These are phyloP conservation scores for Sebastes minor DNA, from an alignment of 2,797 vertebrate species.

Conservation along the genomic window DNA sequence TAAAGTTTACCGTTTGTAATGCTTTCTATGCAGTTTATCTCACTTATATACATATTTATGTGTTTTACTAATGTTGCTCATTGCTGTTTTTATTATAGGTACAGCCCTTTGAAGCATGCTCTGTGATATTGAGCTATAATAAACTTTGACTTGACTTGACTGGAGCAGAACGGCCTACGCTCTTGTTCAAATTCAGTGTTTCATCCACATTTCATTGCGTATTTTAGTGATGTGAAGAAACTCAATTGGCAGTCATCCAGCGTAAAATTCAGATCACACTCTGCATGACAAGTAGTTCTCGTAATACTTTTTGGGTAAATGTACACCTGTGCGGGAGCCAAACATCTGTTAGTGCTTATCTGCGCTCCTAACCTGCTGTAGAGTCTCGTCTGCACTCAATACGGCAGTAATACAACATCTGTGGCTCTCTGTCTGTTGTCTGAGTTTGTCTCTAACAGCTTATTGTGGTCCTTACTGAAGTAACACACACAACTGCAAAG, in stretches of 20 bases:
- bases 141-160: no score
- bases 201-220: background rate
- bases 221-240: background rate
- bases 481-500: background rate
- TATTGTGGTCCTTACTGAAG: background rate
- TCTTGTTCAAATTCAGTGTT: background rate
- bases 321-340: constrained; percentile 32
- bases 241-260: background rate
- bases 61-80: no score
- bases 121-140: no score
- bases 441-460: background rate
- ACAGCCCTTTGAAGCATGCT: no score
- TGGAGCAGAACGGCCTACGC: background rate
- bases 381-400: constrained; percentile 21
- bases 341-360: constrained; percentile 45
- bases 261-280: background rate
- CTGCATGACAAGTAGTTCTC: background rate
- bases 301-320: background rate
- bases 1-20: background rate
- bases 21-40: no score
- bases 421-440: constrained; percentile 12
- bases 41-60: no score
- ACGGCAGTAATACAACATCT: constrained; percentile 22
- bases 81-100: accelerated
- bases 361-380: constrained; percentile 17